These are phyloP conservation scores for Megatriorchis doriae DNA, from an alignment of 2,113 vertebrate genomes.

Conservation along the genomic window DNA sequence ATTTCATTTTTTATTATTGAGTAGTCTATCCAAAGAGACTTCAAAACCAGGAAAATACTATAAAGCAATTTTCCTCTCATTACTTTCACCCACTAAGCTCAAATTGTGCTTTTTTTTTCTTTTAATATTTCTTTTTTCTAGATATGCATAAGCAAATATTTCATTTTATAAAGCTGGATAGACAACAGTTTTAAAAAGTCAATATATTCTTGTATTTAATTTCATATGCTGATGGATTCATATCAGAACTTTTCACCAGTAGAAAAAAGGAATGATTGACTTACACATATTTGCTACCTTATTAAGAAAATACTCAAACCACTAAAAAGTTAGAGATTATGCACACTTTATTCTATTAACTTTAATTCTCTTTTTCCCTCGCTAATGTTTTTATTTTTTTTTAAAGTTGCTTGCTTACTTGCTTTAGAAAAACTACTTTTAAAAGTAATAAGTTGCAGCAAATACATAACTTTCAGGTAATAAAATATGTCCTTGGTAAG, in stretches of 20 bases:
- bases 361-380: background rate
- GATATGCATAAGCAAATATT: background rate
- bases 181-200: background rate
- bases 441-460: background rate
- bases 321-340: background rate
- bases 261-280: background rate
- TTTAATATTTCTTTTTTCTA: background rate
- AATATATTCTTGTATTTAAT: background rate
- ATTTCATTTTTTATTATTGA: background rate
- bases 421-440: background rate
- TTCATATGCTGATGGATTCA: background rate
- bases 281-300: background rate
- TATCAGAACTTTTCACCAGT: background rate
- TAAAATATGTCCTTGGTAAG: fast-evolving
- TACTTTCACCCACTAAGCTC: background rate
- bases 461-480: background rate
- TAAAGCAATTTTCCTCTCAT: background rate
- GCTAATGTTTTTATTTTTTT: background rate
- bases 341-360: background rate
- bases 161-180: background rate
- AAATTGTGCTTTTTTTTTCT: background rate
- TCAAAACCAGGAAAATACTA: background rate
- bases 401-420: background rate
- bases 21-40: background rate
- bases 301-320: background rate